Base-by-base conservation (phyloP, 2,888 invertebrate species). In the Chironomus tentans region DNA sequence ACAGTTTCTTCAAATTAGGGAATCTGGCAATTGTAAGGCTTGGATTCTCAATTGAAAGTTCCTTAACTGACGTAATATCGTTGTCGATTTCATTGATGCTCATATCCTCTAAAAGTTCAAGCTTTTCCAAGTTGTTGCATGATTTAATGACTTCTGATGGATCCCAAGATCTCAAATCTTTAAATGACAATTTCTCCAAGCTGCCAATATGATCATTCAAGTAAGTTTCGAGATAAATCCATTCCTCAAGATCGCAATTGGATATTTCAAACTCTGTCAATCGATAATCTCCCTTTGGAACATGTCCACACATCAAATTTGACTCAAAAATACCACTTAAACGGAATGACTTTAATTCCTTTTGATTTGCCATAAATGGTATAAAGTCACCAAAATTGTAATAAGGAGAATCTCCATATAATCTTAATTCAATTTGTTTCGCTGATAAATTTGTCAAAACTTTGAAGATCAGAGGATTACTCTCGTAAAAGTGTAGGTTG, bases 171-270 rank as follows among this genome's bases (percentile, higher is more conserved):
- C 28, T 7, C 3, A 38, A 12, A 21, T n/a, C 24, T 10, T n/a
- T 13, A 5, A 73, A 6, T 6, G 28, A 2, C 1, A 70, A n/a
- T 13, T 71, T 71, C 13, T 73, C 72, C 28, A 73, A 38, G 15
- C 38, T 61, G 3, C 18, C 18, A 28, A 62, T 38, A 62, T 73
- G 72, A 15, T 62, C 6, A 18, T 10, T 7, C 0, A 73, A 38
- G 13, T 12, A 73, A 2, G 5, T 61, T 21, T 62, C 72, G 13
- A 73, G 62, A 28, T 28, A 3, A 4, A 48, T 18, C 61, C 62
- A 73, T 62, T 73, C 72, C 13, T 73, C 72, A 4, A 73, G 13
- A 13, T 62, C 72, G 46, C 62, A 24, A 28, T 61, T 62, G 2
- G 7, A n/a, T 10, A 73, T 38, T 7, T 10, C 12, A 62, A 73